Conservation (phyloP, 2,797 vertebrate species). For the Catamblyrhynchus diadema region DNA sequence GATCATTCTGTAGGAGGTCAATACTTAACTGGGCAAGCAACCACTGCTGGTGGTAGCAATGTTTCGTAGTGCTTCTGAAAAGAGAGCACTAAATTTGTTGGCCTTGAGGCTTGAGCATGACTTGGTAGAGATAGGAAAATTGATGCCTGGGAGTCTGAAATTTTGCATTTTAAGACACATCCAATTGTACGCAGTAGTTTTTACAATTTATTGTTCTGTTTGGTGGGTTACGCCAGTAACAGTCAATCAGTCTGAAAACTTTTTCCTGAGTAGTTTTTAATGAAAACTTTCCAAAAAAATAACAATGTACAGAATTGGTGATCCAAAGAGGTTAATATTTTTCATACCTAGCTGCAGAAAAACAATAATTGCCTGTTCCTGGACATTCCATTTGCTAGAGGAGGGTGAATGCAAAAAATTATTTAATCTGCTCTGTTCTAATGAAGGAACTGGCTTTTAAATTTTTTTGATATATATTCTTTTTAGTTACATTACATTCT, state of each 20-base stretch:
- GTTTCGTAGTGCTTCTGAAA: neutral
- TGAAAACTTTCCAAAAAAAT: neutral
- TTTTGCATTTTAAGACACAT: neutral
- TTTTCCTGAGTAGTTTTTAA: neutral
- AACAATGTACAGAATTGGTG: neutral
- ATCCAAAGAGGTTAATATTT: neutral
- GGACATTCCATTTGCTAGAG: neutral
- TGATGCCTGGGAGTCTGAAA: neutral
- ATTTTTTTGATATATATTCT: neutral
- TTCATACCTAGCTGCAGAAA: neutral
- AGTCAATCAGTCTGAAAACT: neutral
- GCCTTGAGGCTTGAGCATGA: constrained; percentile 38
- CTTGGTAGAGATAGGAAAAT: constrained; percentile 23
- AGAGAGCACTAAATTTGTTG: neutral
- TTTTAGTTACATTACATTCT: neutral
- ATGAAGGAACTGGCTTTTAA: neutral
- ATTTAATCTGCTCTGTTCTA: neutral
- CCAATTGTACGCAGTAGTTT: neutral
- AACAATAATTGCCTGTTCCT: neutral
- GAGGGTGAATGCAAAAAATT: neutral
- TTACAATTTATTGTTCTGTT: constrained; percentile 45
- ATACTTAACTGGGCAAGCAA: neutral
- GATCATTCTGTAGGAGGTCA: constrained; percentile 20
- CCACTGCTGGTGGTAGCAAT: neutral
- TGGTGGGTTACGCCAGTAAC: neutral